Conservation (phyloP, 2,113 vertebrate species). For the Apodemus speciosus region DNA sequence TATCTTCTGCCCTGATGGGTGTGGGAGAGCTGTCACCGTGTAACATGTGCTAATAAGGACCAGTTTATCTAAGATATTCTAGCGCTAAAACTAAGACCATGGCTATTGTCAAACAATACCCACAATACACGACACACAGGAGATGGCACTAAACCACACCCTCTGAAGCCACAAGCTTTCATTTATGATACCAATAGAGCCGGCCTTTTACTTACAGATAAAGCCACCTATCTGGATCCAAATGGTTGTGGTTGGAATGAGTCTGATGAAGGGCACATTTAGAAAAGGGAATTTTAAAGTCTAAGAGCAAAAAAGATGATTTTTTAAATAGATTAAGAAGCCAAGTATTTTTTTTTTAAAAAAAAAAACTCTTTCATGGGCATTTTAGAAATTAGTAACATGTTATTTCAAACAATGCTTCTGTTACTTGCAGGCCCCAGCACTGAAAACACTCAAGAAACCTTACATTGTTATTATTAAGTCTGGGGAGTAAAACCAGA, state of each 20-base stretch:
- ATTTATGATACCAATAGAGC: neutral
- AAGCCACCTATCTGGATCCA: neutral
- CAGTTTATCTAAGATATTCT: neutral
- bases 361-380: neutral
- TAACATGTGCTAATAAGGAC: neutral
- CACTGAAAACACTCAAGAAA: neutral
- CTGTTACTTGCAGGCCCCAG: neutral
- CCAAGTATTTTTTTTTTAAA: neutral
- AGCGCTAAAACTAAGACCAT: neutral
- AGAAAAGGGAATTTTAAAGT: neutral
- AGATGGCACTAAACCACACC: neutral
- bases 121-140: neutral
- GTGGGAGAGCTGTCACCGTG: neutral
- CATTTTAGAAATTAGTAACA: neutral
- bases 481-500: neutral
- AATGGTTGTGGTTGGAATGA: neutral
- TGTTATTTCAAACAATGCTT: neutral
- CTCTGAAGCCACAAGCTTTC: neutral
- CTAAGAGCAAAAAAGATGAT: neutral
- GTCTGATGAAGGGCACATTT: neutral
- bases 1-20: fast-evolving
- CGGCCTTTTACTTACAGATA: neutral
- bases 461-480: neutral
- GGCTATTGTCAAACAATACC: no score
- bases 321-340: neutral